Evolutionary conservation across 1,140 invertebrate species (phyloP).

Genomic region (Aphis craccivora): DNA sequence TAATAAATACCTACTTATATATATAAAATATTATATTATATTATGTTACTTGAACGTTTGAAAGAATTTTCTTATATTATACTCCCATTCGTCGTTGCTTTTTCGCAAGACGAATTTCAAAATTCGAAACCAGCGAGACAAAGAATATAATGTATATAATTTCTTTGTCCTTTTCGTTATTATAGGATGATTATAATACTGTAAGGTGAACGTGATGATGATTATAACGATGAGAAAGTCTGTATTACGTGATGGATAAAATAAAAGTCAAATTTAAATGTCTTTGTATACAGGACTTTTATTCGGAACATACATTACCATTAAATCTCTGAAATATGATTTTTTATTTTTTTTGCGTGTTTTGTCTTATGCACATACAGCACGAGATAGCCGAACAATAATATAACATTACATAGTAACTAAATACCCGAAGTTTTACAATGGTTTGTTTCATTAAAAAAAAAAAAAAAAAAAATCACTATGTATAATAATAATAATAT

Average conservation of each 20-base stretch:
- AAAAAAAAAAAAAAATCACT: constrained; percentile 42
- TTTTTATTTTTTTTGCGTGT: constrained; percentile 39
- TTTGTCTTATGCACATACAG: constrained; percentile 29
- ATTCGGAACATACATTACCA: constrained; percentile 58
- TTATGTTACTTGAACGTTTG: not conserved
- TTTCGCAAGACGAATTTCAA: not conserved
- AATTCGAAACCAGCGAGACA: not conserved
- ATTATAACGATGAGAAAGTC: not conserved
- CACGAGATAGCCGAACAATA: constrained; percentile 49
- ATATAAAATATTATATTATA: too few relatives aligned
- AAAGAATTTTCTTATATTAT: not conserved
- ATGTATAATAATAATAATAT: constrained; percentile 18
- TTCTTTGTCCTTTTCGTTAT: not conserved
- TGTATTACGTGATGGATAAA: constrained; percentile 19
- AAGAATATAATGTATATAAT: constrained; percentile 1
- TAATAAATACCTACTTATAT: not conserved
- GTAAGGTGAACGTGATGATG: not conserved
- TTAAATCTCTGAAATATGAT: constrained; percentile 57
- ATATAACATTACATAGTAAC: constrained; percentile 57
- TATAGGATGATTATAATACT: not conserved
- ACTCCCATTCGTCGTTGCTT: not conserved
- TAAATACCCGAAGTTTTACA: constrained; percentile 58
- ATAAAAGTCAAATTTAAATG: constrained; percentile 53
- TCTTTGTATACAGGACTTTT: constrained; percentile 58
- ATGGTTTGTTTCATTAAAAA: constrained; percentile 29